Evolutionary conservation across 2,113 vertebrate species (phyloP), one percentile per base, ranked within the genome.

Genomic region (Salvelinus sp.): DNA sequence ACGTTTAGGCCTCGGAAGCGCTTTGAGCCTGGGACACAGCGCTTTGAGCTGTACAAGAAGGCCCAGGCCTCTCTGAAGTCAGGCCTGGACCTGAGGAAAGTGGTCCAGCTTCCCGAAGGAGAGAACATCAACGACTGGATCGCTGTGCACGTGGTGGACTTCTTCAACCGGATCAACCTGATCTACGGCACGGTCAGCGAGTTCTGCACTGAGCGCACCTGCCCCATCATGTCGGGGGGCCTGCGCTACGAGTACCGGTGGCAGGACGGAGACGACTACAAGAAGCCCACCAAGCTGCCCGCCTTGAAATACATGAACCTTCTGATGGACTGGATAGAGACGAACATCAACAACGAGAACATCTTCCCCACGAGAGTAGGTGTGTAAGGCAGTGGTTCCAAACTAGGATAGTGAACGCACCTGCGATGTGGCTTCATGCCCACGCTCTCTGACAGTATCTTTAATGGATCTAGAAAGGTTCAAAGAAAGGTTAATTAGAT

Each of bases 281-380:
- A 95, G 91, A 96, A 92, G 78, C 97, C 97, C 0, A 98, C 96
- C 87, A 98, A 98, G 90, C 92, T 99, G 63, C 95, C 97, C 0
- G 97, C 97, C 0, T 95, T 97, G 0, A 95, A 93, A 87, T 99
- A 99, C 88, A 99, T 99, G 96, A 96, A 95, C 27, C 91, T 97
- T 89, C 90, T 99, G 83, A 99, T 99, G 96, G 96, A 98, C 91
- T 98, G 97, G 97, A 99, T 98, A 0, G 97, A 99, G 89, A 95
- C 94, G 12, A 94, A 97, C 78, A 98, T 99, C 86, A 99, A 99
- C 74, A 95, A 99, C 0, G 97, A 99, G 84, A 92, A 97, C 14
- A 95, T 97, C 91, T 99, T 99, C 85, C 97, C 97, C 84, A 99
- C 97, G 22, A 95, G 96, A 83, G 94, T 98, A 90, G 97, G 97